Evolutionary conservation across 2,888 invertebrate genomes (phyloP).

Genomic region (Amphiduros pacificus): DNA sequence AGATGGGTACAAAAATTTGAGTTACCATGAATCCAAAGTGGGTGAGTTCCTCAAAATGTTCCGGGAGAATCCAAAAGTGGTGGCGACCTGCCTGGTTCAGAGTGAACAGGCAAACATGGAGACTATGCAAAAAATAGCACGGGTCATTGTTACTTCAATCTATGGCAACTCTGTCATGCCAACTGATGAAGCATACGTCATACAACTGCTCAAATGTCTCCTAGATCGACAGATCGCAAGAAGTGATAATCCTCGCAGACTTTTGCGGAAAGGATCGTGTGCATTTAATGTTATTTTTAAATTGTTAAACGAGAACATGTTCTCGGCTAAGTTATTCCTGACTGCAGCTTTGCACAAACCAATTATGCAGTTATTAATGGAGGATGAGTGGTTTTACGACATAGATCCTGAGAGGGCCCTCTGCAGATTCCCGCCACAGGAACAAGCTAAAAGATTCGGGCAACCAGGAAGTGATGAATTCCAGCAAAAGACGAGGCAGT

Average conservation of each 20-base stretch:
- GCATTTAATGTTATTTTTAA: conserved; percentile 86
- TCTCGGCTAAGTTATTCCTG: conserved; percentile 89
- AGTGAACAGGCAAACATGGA: conserved; percentile 67
- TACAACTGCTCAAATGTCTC: conserved; percentile 60
- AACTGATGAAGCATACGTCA: conserved; percentile 69
- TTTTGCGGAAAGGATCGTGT: conserved; percentile 78
- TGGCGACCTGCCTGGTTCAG: conserved; percentile 71
- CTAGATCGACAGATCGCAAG: conserved; percentile 74
- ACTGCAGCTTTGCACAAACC: conserved; percentile 89
- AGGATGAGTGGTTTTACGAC: conserved; percentile 88
- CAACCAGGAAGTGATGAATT: conserved; percentile 75
- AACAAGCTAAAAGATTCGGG: conserved; percentile 74
- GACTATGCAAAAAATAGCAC: conserved; percentile 28
- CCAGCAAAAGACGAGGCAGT: conserved; percentile 73
- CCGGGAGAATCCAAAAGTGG: conserved; percentile 70
- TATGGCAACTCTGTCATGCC: conserved; percentile 76
- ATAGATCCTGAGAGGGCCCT: conserved; percentile 81
- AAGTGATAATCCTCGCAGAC: conserved; percentile 68
- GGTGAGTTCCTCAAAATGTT: conserved; percentile 72
- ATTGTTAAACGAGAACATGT: conserved; percentile 84
- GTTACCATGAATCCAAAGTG: conserved; percentile 75
- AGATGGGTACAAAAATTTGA: conserved; percentile 69
- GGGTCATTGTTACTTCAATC: conserved; percentile 39
- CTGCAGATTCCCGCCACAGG: conserved; percentile 69
- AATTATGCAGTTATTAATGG: conserved; percentile 84